Base-by-base conservation (phyloP, 1,140 invertebrate genomes). In the Littorina saxatilis region DNA sequence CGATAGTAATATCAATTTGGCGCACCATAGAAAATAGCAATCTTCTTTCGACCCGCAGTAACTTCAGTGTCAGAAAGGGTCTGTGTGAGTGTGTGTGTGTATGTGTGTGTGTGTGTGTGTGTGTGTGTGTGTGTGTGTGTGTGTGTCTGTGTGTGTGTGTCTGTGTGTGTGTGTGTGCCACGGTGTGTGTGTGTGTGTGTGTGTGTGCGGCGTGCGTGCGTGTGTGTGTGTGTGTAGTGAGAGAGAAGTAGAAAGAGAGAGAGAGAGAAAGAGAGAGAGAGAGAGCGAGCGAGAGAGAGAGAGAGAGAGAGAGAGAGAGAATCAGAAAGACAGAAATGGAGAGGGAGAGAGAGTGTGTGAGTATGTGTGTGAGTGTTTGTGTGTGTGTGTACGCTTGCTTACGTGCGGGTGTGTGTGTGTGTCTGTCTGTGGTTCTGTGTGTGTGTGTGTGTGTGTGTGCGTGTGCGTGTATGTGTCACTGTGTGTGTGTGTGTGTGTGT, bases 291-390 rank as follows among this genome's bases (percentile, higher is more conserved):
- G 43, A 47, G 43, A 47, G 43, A 47, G 43, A 47, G 43, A 47
- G 43, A 47, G 43, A 47, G 43, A 47, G 43, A 47, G 43, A 47
- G 43, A 47, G 43, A 47, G 43, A 47, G 43, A 47, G 43, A 47
- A 17, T 9, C 7, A 47, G 43, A 47, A 17, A 47, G 43, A 47
- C n/a, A n/a, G n/a, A n/a, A n/a, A n/a, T n/a, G n/a, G n/a, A n/a
- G n/a, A n/a, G n/a, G n/a, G n/a, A n/a, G n/a, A n/a, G n/a, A n/a
- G 40, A 37, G 61, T 78, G 58, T 61, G 35, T 78, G 76, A 63
- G 76, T 61, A 40, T 61, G 37, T 78, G 37, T 78, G 17, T 63
- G 40, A 37, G 61, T 78, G 58, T 61, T 23, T 78, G 76, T 78
- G 76, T 61, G 61, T 61, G 37, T 78, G 37, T 78, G 17, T 63